phyloP scores from a whole-genome alignment of 2,888 invertebrate species.

The Pediacus dermestoides region DNA sequence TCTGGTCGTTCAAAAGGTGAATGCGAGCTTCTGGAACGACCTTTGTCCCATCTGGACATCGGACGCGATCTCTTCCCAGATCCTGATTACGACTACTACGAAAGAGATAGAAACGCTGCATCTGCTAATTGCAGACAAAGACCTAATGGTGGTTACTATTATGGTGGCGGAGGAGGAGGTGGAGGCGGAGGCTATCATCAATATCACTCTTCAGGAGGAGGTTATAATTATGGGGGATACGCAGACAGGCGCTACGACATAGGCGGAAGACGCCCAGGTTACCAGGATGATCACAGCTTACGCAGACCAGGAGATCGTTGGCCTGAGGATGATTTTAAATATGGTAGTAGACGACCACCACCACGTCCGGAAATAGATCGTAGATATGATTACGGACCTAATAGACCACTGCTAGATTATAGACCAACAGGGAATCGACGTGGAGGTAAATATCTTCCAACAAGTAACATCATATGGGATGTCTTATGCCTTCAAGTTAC shows the following conservation, averaged over 20 bases:
- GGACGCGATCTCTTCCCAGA: conserved; percentile 62
- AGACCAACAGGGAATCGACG: conserved; percentile 28
- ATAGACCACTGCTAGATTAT: conserved; percentile 17
- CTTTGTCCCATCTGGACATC: conserved; percentile 66
- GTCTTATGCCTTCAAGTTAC: conserved; percentile 34
- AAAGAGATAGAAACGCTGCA: conserved; percentile 70
- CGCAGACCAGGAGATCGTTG: conserved; percentile 25
- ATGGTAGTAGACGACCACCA: conserved; percentile 10
- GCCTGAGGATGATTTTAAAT: conserved; percentile 23
- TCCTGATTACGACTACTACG: conserved; percentile 75
- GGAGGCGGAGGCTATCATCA: conserved; percentile 8
- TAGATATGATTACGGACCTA: conserved; percentile 24
- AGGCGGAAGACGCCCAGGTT: conserved; percentile 11
- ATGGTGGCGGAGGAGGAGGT: conserved; percentile 8
- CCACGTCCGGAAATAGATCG: conserved; percentile 32
- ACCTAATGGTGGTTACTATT: conserved; percentile 19
- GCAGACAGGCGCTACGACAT: not conserved
- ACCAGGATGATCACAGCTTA: conserved; percentile 15
- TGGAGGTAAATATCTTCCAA: conserved; percentile 43
- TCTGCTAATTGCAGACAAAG: conserved; percentile 29
- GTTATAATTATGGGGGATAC: conserved; percentile 12
- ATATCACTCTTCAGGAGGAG: too few relatives aligned
- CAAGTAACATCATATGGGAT: conserved; percentile 36
- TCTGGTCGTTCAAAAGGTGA: conserved; percentile 69
- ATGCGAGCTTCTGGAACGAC: conserved; percentile 72